Base-by-base conservation (phyloP, 2,797 vertebrate species). In the Discoglossus pictus region DNA sequence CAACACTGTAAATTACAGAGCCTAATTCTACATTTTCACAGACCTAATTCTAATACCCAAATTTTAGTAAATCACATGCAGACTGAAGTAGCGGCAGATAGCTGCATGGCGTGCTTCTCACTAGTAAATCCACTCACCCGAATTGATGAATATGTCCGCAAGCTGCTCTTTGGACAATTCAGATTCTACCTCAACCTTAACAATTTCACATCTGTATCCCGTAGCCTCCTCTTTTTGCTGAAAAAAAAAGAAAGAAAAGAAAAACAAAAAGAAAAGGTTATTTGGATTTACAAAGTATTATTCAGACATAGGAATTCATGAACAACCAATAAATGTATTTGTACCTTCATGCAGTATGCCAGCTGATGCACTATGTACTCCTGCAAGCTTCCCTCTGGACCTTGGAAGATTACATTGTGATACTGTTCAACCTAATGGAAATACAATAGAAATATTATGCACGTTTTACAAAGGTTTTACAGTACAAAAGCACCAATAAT, bases 301-400 rank as follows among this genome's bases (percentile, higher is more conserved):
- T n/a, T n/a, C n/a, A n/a, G n/a, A n/a, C n/a, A n/a, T n/a, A n/a
- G n/a, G n/a, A n/a, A n/a, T n/a, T n/a, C n/a, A n/a, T 17, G 17
- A 15, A 56, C 3, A 21, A 20, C 36, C 51, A 72, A 56, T 62
- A 52, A 24, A 1, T 24, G 4, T 4, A 23, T 1, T n/a, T 0
- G 7, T 87, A 98, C 94, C 92, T 96, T 93, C 74, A 98, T 87
- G 83, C 90, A 93, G 78, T 83, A 78, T 0, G 94, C 91, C 31
- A 98, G 88, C 82, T 94, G 89, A 68, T 80, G 70, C 1, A 91
- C 93, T 58, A 97, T 82, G 73, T 93, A 90, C 73, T 93, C 94
- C 83, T 97, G 95, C 73, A 94, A 92, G 83, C 97, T 96, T 80
- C 94, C 96, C 81, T 98, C 93, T 35, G 94, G 92, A 66, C 94